Evolutionary conservation across 2,888 invertebrate species (phyloP), one percentile per base, ranked within the genome.

Genomic region (Scaptomyza tumidula): DNA sequence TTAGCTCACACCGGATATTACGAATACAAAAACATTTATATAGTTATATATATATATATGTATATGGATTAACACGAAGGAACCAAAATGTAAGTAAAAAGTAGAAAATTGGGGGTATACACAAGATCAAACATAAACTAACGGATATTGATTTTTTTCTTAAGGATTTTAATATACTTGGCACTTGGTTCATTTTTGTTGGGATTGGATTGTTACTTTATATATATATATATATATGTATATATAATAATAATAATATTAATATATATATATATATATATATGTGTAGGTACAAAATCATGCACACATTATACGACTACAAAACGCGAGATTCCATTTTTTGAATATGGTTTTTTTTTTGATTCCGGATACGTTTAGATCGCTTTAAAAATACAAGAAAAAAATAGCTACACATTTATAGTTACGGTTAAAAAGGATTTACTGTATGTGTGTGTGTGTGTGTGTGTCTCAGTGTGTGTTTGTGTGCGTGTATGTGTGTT

Each of bases 361-460:
- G 33, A 59, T 57, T 48, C 43, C 44, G 48, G 19, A 52, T 37
- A 45, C 24, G 10, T 54, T 41, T 14, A 16, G 43, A 54, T 63
- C 19, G 14, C n/a, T 45, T 52, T 37, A 64, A 56, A n/a, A 43
- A 49, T 14, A 41, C 35, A 62, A 35, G 35, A 50, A 41, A 41
- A 16, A 41, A 16, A 37, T 37, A 39, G n/a, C 81, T 85, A 87
- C 76, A 83, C 86, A 86, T 88, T 50, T 33, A 79, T 58, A 69
- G 65, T 49, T 44, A 64, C 48, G 48, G 16, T 53, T 50, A 71
- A 45, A 29, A 44, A 13, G 7, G 35, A n/a, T 53, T 27, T 53
- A 11, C 5, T 29, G 29, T 49, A 14, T 52, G 11, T 55, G 46
- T 44, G 19, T 59, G 33, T 29, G 29, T 49, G 11, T 52, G 11